These are phyloP conservation scores for Gymnocephalus cernua DNA, from an alignment of 2,113 vertebrate species.

Conservation along the genomic window DNA sequence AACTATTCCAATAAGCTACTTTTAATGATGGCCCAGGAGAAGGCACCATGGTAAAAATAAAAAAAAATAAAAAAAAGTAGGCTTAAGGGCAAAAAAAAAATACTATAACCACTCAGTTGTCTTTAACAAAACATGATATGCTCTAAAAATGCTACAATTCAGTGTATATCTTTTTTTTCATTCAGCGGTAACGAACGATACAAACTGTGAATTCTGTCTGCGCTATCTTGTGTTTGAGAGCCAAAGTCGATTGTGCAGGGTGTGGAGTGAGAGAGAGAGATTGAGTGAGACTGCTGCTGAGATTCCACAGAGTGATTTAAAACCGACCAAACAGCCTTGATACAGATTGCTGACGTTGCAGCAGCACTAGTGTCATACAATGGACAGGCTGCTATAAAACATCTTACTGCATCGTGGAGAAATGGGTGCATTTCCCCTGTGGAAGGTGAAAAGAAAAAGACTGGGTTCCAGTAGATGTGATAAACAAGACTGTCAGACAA, in stretches of 20 bases:
- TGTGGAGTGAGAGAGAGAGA: conserved; percentile 15
- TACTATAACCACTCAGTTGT: neutral
- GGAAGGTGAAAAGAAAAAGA: conserved; percentile 12
- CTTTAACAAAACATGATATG: neutral
- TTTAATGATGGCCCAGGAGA: neutral
- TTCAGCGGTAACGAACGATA: neutral
- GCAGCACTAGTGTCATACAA: conserved; percentile 46
- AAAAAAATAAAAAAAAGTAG: too few relatives aligned
- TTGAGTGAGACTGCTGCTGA: conserved; percentile 24
- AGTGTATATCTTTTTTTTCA: neutral
- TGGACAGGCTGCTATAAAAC: conserved; percentile 51
- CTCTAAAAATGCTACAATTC: neutral
- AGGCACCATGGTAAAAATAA: too few relatives aligned
- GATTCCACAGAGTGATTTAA: conserved; percentile 58
- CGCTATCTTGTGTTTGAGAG: neutral
- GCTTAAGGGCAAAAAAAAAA: neutral
- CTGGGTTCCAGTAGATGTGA: neutral
- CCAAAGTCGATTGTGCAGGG: conserved; percentile 2
- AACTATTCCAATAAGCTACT: neutral
- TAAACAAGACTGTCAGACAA: neutral
- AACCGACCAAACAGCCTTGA: conserved; percentile 42
- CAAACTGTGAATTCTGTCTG: conserved; percentile 3
- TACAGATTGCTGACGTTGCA: conserved; percentile 61
- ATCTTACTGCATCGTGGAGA: conserved; percentile 9
- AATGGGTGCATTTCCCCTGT: neutral